Conservation (phyloP, 1,140 invertebrate species). For the Diorhabda carinulata region DNA sequence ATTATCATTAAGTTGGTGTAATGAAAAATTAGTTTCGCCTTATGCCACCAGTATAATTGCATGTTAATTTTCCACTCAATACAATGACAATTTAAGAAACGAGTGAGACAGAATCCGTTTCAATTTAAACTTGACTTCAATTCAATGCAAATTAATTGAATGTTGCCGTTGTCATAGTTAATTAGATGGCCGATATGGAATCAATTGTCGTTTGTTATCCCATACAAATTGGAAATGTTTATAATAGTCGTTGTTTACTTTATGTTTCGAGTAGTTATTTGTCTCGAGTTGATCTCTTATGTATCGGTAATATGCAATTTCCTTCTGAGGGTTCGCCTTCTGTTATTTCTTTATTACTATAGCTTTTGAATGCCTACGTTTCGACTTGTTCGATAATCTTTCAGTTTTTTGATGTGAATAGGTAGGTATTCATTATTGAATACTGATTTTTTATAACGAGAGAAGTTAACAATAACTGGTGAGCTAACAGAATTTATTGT, state of each 20-base stretch:
- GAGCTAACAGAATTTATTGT: neutral
- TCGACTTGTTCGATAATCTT: neutral
- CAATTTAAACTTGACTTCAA: constrained; percentile 15
- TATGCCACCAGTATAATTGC: too few relatives aligned
- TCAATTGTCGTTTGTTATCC: constrained; percentile 36
- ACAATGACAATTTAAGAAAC: too few relatives aligned
- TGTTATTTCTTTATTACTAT: constrained; percentile 1
- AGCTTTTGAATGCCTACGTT: neutral
- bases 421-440: neutral
- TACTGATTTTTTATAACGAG: neutral
- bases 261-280: constrained; percentile 4
- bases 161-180: constrained; percentile 26
- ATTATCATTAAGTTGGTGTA: too few relatives aligned
- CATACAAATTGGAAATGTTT: constrained; percentile 29
- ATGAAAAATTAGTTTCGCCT: too few relatives aligned
- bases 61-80: too few relatives aligned
- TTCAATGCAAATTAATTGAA: constrained; percentile 39
- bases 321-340: neutral
- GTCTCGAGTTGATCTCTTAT: constrained; percentile 5
- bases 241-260: constrained; percentile 9
- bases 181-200: constrained; percentile 34
- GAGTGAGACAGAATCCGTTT: neutral
- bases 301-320: constrained; percentile 7
- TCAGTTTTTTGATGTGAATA: neutral
- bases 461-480: neutral